Evolutionary conservation across 2,797 vertebrate species (phyloP).

Genomic region (Nyctalus aviator): DNA sequence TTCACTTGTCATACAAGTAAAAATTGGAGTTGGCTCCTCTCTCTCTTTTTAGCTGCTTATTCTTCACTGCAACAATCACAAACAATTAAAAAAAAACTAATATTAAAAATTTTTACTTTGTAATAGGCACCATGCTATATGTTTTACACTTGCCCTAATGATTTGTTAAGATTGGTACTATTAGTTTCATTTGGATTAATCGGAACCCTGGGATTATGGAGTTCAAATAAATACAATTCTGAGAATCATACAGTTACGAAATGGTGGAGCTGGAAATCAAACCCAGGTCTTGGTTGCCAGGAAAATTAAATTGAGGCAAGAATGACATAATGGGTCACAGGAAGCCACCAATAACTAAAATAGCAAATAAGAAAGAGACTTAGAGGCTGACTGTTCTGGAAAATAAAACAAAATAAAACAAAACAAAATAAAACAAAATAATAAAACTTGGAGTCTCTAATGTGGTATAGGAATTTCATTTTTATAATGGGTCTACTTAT

Average conservation of each 20-base stretch:
- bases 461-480: conserved; percentile 1
- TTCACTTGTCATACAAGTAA: background rate
- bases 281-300: conserved; percentile 58
- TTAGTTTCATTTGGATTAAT: conserved; percentile 41
- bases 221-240: conserved; percentile 61
- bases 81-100: conserved; percentile 34
- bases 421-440: conserved; percentile 55
- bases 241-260: conserved; percentile 53
- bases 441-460: background rate
- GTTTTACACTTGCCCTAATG: conserved; percentile 9
- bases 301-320: conserved; percentile 76
- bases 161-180: conserved; percentile 11
- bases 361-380: conserved; percentile 57
- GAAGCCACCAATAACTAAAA: conserved; percentile 72
- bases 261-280: conserved; percentile 64
- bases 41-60: background rate
- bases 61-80: background rate
- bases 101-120: background rate
- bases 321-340: conserved; percentile 73
- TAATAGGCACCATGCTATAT: background rate
- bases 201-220: conserved; percentile 18
- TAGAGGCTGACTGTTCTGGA: conserved; percentile 19
- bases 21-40: background rate
- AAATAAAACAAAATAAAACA: conserved; percentile 45
- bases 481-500: conserved; percentile 40